Evolutionary conservation across 2,888 invertebrate species (phyloP).

Genomic region (Microplitis deprimator): DNA sequence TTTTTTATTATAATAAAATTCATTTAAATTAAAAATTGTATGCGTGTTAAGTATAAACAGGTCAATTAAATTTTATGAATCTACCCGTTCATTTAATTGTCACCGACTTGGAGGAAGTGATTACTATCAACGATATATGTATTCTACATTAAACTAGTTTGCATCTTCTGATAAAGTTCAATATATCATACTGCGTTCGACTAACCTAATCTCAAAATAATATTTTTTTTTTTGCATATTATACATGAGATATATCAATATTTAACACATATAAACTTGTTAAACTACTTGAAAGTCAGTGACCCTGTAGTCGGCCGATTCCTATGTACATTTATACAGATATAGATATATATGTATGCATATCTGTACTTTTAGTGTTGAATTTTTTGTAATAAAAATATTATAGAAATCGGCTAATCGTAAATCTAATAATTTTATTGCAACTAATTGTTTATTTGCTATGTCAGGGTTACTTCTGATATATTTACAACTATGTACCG

Average conservation of each 20-base stretch:
- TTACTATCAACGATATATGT: not conserved
- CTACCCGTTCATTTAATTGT: not conserved
- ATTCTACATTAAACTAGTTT: slow-evolving; percentile 5
- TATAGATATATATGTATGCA: not conserved
- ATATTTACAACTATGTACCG: not conserved
- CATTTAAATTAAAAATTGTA: not conserved
- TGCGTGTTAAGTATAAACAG: not conserved
- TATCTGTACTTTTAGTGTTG: no score
- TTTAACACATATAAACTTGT: not conserved
- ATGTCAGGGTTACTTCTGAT: not conserved
- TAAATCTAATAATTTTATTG: not conserved
- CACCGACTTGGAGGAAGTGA: not conserved
- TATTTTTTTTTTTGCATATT: not conserved
- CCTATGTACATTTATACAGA: not conserved
- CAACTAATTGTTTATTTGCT: not conserved
- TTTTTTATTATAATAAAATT: not conserved
- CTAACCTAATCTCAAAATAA: slow-evolving; percentile 17
- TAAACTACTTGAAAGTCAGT: not conserved
- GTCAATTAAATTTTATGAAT: slow-evolving; percentile 7
- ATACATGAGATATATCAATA: not conserved
- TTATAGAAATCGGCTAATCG: not conserved
- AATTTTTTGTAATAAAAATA: not conserved
- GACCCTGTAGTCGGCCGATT: not conserved
- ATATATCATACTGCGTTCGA: not conserved
- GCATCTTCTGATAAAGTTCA: slow-evolving; percentile 17